A percentile compares a stretch with the other conserved stretches of the same genome.
These are phyloP conservation scores for Caenorhabditis sp. DNA, from an alignment of 2,888 invertebrate species.

Conservation along the genomic window DNA sequence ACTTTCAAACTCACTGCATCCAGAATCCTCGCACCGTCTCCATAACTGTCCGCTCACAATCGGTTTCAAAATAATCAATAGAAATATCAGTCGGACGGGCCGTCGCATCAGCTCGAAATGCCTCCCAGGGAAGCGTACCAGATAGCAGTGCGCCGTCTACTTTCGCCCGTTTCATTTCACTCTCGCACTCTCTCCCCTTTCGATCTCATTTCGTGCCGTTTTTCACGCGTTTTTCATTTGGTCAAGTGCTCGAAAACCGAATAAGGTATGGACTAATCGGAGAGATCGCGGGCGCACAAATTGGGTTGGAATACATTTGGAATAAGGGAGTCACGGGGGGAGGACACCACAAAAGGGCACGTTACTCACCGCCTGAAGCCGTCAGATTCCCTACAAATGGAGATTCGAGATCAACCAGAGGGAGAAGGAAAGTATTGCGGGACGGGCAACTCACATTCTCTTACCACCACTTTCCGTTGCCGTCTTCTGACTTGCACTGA, in stretches of 20 bases:
- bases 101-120: slow-evolving; percentile 23
- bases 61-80: slow-evolving; percentile 11
- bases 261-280: neutral
- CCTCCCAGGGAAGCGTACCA: slow-evolving; percentile 16
- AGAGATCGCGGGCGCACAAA: slow-evolving; percentile 5
- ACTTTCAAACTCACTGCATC: slow-evolving; percentile 15
- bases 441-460: slow-evolving; percentile 43
- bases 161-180: neutral
- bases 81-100: neutral
- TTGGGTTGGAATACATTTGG: slow-evolving; percentile 13
- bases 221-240: slow-evolving; percentile 36
- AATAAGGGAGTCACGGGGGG: slow-evolving; percentile 10
- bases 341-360: slow-evolving; percentile 6
- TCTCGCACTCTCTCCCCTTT: slow-evolving; percentile 11
- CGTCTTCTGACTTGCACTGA: neutral
- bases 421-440: neutral
- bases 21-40: slow-evolving; percentile 9
- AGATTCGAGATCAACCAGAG: neutral
- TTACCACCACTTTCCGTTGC: slow-evolving; percentile 8
- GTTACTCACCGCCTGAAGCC: slow-evolving; percentile 28
- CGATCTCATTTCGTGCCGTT: slow-evolving; percentile 5
- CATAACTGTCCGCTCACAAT: slow-evolving; percentile 10
- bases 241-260: slow-evolving; percentile 33
- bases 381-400: slow-evolving; percentile 29
- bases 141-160: slow-evolving; percentile 2